Conservation (phyloP, 1,140 invertebrate genomes). For the Orius insidiosus region DNA sequence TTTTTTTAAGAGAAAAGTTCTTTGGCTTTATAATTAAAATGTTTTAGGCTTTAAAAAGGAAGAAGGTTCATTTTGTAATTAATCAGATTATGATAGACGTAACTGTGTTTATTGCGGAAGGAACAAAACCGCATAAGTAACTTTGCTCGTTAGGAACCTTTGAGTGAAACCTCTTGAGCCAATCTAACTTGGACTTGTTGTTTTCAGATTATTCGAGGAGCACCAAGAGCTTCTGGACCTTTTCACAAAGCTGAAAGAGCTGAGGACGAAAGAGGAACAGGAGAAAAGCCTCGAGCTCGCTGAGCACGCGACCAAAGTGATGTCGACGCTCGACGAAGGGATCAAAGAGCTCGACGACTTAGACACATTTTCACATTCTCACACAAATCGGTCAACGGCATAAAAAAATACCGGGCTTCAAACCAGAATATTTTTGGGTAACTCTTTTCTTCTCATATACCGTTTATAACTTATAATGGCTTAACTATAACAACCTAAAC, state of each 20-base stretch:
- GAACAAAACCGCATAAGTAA: neutral
- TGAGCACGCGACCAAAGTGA: constrained; percentile 74
- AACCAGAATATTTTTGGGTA: constrained; percentile 76
- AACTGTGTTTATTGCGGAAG: no score
- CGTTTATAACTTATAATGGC: no score
- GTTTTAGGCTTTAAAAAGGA: no score
- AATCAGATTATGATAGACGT: neutral
- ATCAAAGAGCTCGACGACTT: constrained; percentile 71
- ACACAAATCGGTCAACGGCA: constrained; percentile 68
- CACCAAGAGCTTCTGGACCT: constrained; percentile 60
- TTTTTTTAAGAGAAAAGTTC: no score
- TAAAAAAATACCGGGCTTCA: constrained; percentile 63
- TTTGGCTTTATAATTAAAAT: no score
- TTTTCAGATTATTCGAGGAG: constrained; percentile 76
- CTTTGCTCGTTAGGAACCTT: neutral
- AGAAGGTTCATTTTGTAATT: no score
- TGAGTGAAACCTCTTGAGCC: no score
- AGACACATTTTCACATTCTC: constrained; percentile 61
- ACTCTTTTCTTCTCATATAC: no score
- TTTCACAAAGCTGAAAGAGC: constrained; percentile 63
- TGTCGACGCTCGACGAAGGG: constrained; percentile 70
- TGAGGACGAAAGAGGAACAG: constrained; percentile 63
- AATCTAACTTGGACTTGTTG: neutral
- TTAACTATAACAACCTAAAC: no score
- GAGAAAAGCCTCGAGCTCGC: constrained; percentile 60